These are phyloP conservation scores for Tyrophagus putrescentiae DNA, from an alignment of 1,140 invertebrate genomes.

Conservation along the genomic window DNA sequence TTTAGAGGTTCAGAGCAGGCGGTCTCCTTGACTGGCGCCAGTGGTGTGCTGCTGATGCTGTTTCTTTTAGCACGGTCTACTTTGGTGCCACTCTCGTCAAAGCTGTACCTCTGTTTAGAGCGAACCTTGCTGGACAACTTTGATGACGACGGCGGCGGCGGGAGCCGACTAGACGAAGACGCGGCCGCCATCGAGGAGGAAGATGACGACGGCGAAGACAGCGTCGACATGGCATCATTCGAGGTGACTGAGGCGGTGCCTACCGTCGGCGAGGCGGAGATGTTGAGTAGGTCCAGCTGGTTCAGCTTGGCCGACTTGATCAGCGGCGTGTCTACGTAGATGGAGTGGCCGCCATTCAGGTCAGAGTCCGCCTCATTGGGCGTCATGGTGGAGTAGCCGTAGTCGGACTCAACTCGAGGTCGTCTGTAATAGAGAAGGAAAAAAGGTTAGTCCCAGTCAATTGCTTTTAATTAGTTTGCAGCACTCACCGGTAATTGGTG, in stretches of 20 bases:
- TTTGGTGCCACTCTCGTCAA: no score
- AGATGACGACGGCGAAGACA: background rate
- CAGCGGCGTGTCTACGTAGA: slow-evolving; percentile 47
- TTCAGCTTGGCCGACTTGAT: background rate
- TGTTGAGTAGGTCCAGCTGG: background rate
- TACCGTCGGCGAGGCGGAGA: background rate
- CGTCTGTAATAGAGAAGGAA: slow-evolving; percentile 37
- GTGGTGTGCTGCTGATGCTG: no score
- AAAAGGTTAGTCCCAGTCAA: background rate
- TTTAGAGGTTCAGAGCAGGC: no score
- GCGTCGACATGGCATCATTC: background rate
- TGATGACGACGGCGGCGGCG: background rate
- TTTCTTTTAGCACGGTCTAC: no score
- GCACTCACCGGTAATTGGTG: slow-evolving; percentile 51
- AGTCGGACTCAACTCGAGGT: slow-evolving; percentile 68
- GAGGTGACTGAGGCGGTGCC: background rate
- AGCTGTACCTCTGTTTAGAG: background rate
- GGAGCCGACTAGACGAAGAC: background rate
- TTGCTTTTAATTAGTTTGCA: no score
- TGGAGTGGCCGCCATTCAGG: slow-evolving; percentile 44
- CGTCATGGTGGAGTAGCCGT: slow-evolving; percentile 88
- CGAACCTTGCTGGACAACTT: background rate
- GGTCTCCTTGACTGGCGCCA: no score
- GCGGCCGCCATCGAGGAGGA: background rate
- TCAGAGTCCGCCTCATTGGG: slow-evolving; percentile 75